A percentile compares a stretch with the other conserved stretches of the same genome.
Evolutionary conservation across 2,797 vertebrate genomes (phyloP).

Genomic region (Cottoperca gobio): DNA sequence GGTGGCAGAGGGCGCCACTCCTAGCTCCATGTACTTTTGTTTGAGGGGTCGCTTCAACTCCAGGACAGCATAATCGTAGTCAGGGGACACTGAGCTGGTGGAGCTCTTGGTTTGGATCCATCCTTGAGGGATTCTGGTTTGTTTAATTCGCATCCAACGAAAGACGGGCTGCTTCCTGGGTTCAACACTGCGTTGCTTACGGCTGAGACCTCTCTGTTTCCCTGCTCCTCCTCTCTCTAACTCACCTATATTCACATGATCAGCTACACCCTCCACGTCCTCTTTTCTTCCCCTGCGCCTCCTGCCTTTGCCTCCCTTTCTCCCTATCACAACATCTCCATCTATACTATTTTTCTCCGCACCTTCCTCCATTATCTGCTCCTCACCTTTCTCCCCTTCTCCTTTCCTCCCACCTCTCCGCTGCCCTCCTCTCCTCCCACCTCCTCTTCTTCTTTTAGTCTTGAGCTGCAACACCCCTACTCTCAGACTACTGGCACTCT

Average conservation of each 20-base stretch:
- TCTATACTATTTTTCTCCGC: conserved; percentile 39
- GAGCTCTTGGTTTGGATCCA: conserved; percentile 82
- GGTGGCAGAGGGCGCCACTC: conserved; percentile 84
- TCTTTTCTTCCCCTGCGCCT: background rate
- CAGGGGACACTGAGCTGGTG: conserved; percentile 77
- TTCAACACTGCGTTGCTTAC: conserved; percentile 31
- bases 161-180: conserved; percentile 75
- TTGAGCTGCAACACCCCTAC: conserved; percentile 90
- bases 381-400: conserved; percentile 11
- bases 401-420: conserved; percentile 22
- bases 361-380: conserved; percentile 26
- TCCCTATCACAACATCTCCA: conserved; percentile 8
- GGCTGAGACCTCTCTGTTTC: conserved; percentile 19
- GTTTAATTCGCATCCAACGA: conserved; percentile 92
- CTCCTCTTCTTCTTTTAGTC: conserved; percentile 71
- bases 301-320: conserved; percentile 36
- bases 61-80: conserved; percentile 94
- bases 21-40: conserved; percentile 91
- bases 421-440: conserved; percentile 46
- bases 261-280: conserved; percentile 24
- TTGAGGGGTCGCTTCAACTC: conserved; percentile 89
- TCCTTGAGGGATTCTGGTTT: conserved; percentile 89
- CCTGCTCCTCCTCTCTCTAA: background rate
- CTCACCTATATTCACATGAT: background rate
- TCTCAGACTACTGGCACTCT: conserved; percentile 82